Evolutionary conservation across 2,113 vertebrate genomes (phyloP).

Genomic region (Scatophagus argus): DNA sequence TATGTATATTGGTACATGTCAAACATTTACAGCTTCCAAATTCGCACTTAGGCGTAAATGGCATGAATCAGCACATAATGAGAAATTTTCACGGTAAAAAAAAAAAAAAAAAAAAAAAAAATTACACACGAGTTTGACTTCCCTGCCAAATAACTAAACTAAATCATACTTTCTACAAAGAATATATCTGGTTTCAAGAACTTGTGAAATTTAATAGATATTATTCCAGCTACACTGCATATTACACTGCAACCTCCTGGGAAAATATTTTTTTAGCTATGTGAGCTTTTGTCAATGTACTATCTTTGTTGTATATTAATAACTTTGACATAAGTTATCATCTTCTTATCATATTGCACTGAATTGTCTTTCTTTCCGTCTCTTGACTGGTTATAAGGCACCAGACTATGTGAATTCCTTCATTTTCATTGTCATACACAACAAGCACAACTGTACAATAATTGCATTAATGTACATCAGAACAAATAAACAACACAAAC

Average conservation of each 20-base stretch:
- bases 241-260: background rate
- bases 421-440: background rate
- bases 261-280: slow-evolving; percentile 16
- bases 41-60: slow-evolving; percentile 54
- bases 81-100: slow-evolving; percentile 34
- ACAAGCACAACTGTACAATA: background rate
- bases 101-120: slow-evolving; percentile 42
- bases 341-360: background rate
- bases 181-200: slow-evolving; percentile 10
- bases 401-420: background rate
- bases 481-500: background rate
- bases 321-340: background rate
- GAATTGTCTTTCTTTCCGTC: background rate
- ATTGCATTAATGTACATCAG: no score
- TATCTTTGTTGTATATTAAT: background rate
- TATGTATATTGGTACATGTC: slow-evolving; percentile 62
- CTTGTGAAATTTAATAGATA: background rate
- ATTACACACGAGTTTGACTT: background rate
- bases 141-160: slow-evolving; percentile 6
- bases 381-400: background rate
- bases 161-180: slow-evolving; percentile 14
- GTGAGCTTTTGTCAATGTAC: background rate
- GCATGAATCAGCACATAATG: slow-evolving; percentile 57
- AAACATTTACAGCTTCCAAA: slow-evolving; percentile 66
- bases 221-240: slow-evolving; percentile 24